Percentiles rank a stretch among this genome's conserved stretches.
Evolutionary conservation across 2,888 invertebrate species (phyloP).

Genomic region (Chironomus tentans): DNA sequence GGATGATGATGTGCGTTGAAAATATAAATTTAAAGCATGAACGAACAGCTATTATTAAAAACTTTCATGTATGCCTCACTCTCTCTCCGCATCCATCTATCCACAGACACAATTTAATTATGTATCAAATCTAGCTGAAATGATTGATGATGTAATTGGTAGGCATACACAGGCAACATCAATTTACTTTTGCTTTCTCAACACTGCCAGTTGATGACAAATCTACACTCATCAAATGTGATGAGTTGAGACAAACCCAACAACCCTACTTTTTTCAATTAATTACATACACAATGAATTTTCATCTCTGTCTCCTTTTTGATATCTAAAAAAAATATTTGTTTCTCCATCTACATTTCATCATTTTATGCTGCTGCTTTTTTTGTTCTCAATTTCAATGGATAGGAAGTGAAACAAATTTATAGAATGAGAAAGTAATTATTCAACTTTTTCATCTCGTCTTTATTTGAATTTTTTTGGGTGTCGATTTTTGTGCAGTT

Average conservation of each 20-base stretch:
- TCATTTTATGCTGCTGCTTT: background rate
- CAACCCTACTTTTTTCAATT: slow-evolving; percentile 13
- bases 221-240: slow-evolving; percentile 9
- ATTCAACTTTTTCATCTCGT: background rate
- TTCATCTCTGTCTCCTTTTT: background rate
- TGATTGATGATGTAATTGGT: slow-evolving; percentile 18
- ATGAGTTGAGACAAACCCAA: background rate
- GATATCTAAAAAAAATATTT: too few relatives aligned
- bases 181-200: too few relatives aligned
- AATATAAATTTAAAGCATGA: background rate
- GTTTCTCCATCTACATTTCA: too few relatives aligned
- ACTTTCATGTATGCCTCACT: background rate
- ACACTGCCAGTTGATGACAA: slow-evolving; percentile 15
- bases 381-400: background rate
- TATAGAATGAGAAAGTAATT: background rate
- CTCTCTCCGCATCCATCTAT: too few relatives aligned
- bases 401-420: background rate
- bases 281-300: slow-evolving; percentile 6
- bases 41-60: background rate
- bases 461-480: too few relatives aligned
- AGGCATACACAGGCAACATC: background rate
- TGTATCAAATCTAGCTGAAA: slow-evolving; percentile 8
- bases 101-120: background rate
- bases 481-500: too few relatives aligned
- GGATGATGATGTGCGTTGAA: background rate